Evolutionary conservation across 2,797 vertebrate species (phyloP).

Genomic region (Pseudomugil tenellus): DNA sequence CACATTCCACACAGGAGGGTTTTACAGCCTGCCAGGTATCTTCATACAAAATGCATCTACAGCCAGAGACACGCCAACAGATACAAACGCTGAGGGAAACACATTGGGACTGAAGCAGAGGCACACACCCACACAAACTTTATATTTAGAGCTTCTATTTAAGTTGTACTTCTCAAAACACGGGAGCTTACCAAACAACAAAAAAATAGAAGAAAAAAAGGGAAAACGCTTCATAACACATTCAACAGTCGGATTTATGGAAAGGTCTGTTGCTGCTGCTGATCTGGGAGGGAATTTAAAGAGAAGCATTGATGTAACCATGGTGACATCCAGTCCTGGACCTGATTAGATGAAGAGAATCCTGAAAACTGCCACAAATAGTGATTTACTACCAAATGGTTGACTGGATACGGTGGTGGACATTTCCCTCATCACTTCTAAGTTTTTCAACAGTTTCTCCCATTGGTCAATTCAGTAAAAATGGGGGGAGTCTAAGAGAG

Average conservation of each 20-base stretch:
- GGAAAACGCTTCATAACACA: constrained; percentile 47
- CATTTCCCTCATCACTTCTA: too few relatives aligned
- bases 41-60: constrained; percentile 27
- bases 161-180: constrained; percentile 52
- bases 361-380: too few relatives aligned
- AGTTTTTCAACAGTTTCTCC: too few relatives aligned
- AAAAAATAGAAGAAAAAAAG: background rate
- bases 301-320: constrained; percentile 33
- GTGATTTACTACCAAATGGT: background rate
- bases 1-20: constrained; percentile 43
- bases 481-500: too few relatives aligned
- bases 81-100: constrained; percentile 32
- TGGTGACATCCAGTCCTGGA: constrained; percentile 2
- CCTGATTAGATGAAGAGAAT: background rate
- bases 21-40: constrained; percentile 54
- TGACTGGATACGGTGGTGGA: too few relatives aligned
- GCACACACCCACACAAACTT: constrained; percentile 60
- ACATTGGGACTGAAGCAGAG: constrained; percentile 42
- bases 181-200: constrained; percentile 47
- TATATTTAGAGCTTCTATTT: constrained; percentile 70
- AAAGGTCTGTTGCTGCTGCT: constrained; percentile 35
- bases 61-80: background rate
- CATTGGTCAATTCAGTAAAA: too few relatives aligned
- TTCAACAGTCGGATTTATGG: constrained; percentile 35
- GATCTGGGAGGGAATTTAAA: constrained; percentile 20